Percentiles rank a stretch among this genome's conserved stretches.
Evolutionary conservation across 2,113 vertebrate species (phyloP).

Genomic region (Mormoops blainvillei): DNA sequence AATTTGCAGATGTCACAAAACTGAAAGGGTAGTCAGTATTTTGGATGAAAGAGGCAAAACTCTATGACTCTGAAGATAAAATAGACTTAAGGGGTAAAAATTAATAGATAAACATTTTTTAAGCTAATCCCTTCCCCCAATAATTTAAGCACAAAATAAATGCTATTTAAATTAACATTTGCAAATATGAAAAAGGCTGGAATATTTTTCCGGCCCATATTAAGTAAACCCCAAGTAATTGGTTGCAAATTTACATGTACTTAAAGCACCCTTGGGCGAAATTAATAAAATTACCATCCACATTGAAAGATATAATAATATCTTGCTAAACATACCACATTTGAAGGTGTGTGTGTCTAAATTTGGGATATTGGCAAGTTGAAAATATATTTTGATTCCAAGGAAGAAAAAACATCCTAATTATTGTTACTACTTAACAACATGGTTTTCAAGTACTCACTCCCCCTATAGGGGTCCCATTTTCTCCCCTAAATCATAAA

Average conservation of each 20-base stretch:
- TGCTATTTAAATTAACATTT: background rate
- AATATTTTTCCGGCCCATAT: background rate
- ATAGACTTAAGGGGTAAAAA: background rate
- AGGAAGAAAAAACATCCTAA: background rate
- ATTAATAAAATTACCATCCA: background rate
- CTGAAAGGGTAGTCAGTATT: background rate
- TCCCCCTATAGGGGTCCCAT: background rate
- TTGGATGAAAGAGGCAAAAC: background rate
- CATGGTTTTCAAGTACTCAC: background rate
- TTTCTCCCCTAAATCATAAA: background rate
- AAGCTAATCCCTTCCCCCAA: background rate
- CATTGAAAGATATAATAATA: background rate
- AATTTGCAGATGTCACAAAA: background rate
- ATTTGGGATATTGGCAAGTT: background rate
- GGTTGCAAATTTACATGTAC: background rate
- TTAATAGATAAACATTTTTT: background rate
- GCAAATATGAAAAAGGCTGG: background rate
- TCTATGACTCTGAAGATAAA: background rate
- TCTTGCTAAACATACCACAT: background rate
- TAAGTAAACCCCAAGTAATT: slow-evolving; percentile 19
- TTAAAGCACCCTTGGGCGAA: background rate
- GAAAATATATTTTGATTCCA: slow-evolving; percentile 2
- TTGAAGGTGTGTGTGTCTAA: background rate
- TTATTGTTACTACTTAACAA: background rate
- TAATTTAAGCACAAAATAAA: slow-evolving; percentile 5